Conservation (phyloP, 2,113 vertebrate genomes). For the Heliornis fulica region DNA sequence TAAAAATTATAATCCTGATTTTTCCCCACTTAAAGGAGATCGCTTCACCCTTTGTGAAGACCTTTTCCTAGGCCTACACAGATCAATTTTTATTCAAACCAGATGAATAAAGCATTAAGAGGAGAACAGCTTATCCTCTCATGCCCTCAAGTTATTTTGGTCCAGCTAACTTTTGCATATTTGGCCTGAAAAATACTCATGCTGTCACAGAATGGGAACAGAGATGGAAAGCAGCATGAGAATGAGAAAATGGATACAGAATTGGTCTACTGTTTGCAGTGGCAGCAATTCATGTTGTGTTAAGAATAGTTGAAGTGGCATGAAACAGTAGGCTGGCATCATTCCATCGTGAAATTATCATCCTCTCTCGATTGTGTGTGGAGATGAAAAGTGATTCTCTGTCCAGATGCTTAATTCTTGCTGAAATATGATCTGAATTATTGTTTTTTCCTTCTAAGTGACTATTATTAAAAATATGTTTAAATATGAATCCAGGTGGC, state of each 20-base stretch:
- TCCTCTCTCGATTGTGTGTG: not conserved
- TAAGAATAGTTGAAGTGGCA: not conserved
- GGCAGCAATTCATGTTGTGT: rapidly evolving
- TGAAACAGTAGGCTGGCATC: not conserved
- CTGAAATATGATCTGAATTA: not conserved
- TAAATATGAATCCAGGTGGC: not conserved
- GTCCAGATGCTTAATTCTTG: not conserved
- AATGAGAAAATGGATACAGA: not conserved
- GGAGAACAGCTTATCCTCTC: not conserved
- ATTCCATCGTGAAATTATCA: not conserved
- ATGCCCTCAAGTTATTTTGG: not conserved
- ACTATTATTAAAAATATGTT: not conserved
- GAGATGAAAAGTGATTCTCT: not conserved
- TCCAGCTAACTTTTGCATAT: not conserved
- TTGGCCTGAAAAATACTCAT: not conserved
- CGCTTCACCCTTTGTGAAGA: not conserved
- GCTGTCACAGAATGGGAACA: not conserved
- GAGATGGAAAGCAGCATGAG: not conserved
- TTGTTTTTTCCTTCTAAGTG: not conserved
- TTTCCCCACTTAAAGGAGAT: not conserved
- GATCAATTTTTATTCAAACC: not conserved
- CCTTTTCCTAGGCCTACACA: not conserved
- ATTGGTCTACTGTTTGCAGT: not conserved
- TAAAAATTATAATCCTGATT: not conserved
- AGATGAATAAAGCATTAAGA: not conserved